Conservation (phyloP, 1,140 invertebrate species). For the Nephotettix cincticeps region DNA sequence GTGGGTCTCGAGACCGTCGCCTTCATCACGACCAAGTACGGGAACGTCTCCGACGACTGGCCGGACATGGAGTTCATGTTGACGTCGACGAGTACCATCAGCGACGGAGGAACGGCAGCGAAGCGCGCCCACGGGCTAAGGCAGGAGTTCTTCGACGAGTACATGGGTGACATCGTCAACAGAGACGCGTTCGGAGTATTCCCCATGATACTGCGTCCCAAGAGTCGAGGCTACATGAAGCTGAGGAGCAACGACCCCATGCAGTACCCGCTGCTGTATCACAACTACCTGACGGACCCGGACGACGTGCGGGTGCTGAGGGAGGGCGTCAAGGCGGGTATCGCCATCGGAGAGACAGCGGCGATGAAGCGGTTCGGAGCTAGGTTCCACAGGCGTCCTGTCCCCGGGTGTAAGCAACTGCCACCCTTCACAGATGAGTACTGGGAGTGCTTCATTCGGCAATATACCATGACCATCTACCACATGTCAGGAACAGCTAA, state of each 20-base stretch:
- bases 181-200: constrained; percentile 76
- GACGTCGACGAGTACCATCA: constrained; percentile 73
- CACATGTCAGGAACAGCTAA: constrained; percentile 73
- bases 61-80: constrained; percentile 90
- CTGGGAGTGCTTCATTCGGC: constrained; percentile 46
- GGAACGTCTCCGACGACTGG: constrained; percentile 80
- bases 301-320: constrained; percentile 75
- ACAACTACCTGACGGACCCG: constrained; percentile 84
- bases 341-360: constrained; percentile 65
- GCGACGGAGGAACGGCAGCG: constrained; percentile 67
- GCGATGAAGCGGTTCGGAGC: constrained; percentile 64
- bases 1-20: constrained; percentile 81
- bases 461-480: constrained; percentile 86
- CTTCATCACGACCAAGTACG: constrained; percentile 85
- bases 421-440: constrained; percentile 47
- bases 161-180: constrained; percentile 66
- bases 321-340: constrained; percentile 81
- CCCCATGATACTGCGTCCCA: constrained; percentile 84
- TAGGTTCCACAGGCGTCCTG: constrained; percentile 64
- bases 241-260: constrained; percentile 76
- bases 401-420: constrained; percentile 79
- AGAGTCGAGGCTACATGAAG: constrained; percentile 77
- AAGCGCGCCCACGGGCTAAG: constrained; percentile 76
- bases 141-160: constrained; percentile 75
- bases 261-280: constrained; percentile 81